Base-by-base conservation (phyloP, 1,140 invertebrate genomes). In the Brachionus rotundiformis region DNA sequence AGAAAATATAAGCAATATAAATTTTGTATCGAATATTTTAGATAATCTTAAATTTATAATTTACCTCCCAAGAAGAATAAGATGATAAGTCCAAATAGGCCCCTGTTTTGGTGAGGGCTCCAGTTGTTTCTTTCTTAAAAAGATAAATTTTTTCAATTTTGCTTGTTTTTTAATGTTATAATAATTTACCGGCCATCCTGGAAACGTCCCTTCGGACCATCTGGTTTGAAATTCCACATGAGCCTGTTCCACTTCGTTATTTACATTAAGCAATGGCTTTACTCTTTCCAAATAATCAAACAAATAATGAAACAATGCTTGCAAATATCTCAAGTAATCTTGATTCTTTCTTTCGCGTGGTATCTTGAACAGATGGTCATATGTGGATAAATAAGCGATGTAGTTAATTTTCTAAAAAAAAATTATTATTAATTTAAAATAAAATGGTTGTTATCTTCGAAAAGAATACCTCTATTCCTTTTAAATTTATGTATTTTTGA, bases 361-460 rank as follows among this genome's bases (percentile, higher is more conserved):
- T 85, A 98, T 95, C 84, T 98, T 96, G 89, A 94, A 97, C 2
- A 99, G 89, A 86, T 95, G 94, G 87, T 99, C 96, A 87, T 98
- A 99, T 65, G 92, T 93, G 65, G 92, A 92, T 36, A 99, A 86
- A 87, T 98, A 99, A 0, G 92, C 93, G 25, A 98, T 94, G 86
- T 99, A 99, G 88, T 99, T 96, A 19, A 95, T 91, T 91, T 94
- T 96, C 91, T 93, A 73, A 39, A 41, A 25, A 41, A 39, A 19
- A n/a, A 41, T 36, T 41, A 2, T 8, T 2, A 29, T 6, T 25
- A 33, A 11, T 10, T 10, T 27, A 19, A 65, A 29, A 65, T 27
- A 2, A n/a, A 25, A 65, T 10, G 29, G 27, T 7, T 25, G 33
- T 2, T 2, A 36, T 23, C 3, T n/a, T n/a, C n/a, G n/a, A 82